A percentile compares a stretch with the other conserved stretches of the same genome.
These are phyloP conservation scores for Scotopteryx bipunctaria DNA, from an alignment of 2,888 invertebrate species.

Conservation along the genomic window DNA sequence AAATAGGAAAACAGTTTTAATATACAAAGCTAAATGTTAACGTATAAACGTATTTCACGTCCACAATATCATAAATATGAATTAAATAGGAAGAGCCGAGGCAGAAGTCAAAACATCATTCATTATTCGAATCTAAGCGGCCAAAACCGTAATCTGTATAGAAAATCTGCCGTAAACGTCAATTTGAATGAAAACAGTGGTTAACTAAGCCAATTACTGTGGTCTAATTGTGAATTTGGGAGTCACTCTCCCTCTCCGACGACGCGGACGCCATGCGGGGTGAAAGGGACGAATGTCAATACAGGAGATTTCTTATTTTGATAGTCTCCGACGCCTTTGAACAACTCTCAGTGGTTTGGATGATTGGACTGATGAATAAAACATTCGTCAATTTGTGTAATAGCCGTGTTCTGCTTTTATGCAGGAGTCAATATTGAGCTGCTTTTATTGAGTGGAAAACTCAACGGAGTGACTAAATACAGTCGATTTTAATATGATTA, in stretches of 20 bases:
- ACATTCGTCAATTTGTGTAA: constrained; percentile 78
- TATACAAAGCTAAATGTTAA: background rate
- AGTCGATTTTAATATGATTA: constrained; percentile 21
- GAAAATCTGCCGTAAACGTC: constrained; percentile 40
- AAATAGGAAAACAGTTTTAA: too few species aligned
- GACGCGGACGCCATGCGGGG: constrained; percentile 28
- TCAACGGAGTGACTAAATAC: constrained; percentile 23
- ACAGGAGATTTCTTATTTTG: constrained; percentile 59
- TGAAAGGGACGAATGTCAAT: constrained; percentile 40
- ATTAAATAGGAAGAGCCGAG: background rate
- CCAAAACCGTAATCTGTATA: constrained; percentile 29
- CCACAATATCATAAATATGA: too few species aligned
- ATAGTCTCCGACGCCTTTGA: constrained; percentile 69
- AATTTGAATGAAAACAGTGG: constrained; percentile 59
- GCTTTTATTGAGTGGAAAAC: constrained; percentile 36
- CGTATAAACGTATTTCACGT: too few species aligned
- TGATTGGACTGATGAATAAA: constrained; percentile 81
- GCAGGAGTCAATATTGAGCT: constrained; percentile 65
- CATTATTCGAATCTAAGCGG: constrained; percentile 40
- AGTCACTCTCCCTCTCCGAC: constrained; percentile 43
- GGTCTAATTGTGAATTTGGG: constrained; percentile 55
- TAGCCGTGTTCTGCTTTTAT: constrained; percentile 65
- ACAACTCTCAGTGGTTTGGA: constrained; percentile 68
- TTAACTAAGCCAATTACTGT: constrained; percentile 73
- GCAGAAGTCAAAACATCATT: constrained; percentile 30